Evolutionary conservation across 1,140 invertebrate genomes (phyloP), one percentile per base, ranked within the genome.

Genomic region (Meloidogyne chitwoodi): DNA sequence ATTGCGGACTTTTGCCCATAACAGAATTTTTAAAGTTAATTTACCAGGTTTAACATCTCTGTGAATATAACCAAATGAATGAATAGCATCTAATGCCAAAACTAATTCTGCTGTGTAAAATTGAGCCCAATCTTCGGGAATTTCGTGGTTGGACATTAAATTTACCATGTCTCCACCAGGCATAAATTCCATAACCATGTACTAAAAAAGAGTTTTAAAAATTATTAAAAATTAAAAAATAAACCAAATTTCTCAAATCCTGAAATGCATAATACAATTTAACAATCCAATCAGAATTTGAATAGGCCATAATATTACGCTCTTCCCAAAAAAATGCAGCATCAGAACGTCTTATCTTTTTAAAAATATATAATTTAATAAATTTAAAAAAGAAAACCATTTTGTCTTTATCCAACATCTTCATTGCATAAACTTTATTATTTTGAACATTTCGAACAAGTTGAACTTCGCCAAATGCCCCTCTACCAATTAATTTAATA

Each of bases 171-270:
- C 96, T 68, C 97, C 97, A 80, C 97, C 92, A 61, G 96, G 96
- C 96, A 99, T 98, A 85, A 98, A 99, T 88, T 99, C 97, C 97
- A 99, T 99, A 2, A 99, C 95, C 96, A 99, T 99, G 86, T 99
- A 99, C 65, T 75, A 19, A 75, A 70, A 29, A 16, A 26, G n/a
- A n/a, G n/a, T n/a, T n/a, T n/a, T n/a, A n/a, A n/a, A n/a, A n/a
- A n/a, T n/a, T n/a, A n/a, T n/a, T n/a, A n/a, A n/a, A n/a, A n/a
- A n/a, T n/a, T n/a, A n/a, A 26, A 61, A 62, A 27, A 14, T 1
- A 16, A 48, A 75, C 68, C 11, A 83, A 44, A 75, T 38, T 81
- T 24, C 85, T 85, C 27, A 76, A 66, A 79, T 90, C 89, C 87
- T 90, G 96, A 89, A 99, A 99, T 61, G 96, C 95, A 91, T 94